Percentiles rank a stretch among this genome's conserved stretches.
phyloP scores from a whole-genome alignment of 1,140 invertebrate species.

The Oncopeltus fasciatus region DNA sequence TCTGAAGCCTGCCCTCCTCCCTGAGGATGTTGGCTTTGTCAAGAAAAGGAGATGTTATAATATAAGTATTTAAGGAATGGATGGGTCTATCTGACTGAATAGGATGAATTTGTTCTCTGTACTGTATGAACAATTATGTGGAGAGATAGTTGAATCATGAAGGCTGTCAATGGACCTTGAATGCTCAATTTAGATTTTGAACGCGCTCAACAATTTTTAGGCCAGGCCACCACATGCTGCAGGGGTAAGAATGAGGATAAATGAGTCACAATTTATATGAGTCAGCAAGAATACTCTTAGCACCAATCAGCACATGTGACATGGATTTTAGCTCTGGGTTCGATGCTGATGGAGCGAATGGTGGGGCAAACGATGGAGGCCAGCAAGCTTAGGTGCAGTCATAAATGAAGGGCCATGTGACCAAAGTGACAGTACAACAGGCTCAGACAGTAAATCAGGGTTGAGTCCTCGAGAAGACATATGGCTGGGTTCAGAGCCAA shows the following conservation, averaged over 20 bases:
- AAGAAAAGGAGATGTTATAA: no score
- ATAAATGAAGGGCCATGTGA: not conserved
- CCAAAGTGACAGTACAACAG: not conserved
- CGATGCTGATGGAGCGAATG: not conserved
- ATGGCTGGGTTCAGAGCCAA: not conserved
- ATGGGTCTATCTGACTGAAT: no score
- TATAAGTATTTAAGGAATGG: no score
- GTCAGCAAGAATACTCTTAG: not conserved
- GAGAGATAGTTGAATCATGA: not conserved
- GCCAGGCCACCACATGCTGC: no score
- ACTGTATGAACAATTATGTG: not conserved
- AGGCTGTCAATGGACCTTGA: not conserved
- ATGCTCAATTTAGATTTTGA: not conserved
- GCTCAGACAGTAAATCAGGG: not conserved
- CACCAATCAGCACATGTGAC: not conserved
- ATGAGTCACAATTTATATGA: no score
- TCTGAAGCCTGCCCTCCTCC: no score
- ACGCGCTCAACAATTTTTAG: not conserved
- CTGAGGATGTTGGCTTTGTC: no score
- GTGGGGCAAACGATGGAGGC: not conserved
- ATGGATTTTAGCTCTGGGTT: not conserved
- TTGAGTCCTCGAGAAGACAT: not conserved
- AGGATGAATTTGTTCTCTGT: no score
- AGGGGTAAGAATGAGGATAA: no score
- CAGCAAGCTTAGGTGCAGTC: not conserved